These are phyloP conservation scores for Actenoides lindsayi DNA, from an alignment of 2,113 vertebrate genomes.

Conservation along the genomic window DNA sequence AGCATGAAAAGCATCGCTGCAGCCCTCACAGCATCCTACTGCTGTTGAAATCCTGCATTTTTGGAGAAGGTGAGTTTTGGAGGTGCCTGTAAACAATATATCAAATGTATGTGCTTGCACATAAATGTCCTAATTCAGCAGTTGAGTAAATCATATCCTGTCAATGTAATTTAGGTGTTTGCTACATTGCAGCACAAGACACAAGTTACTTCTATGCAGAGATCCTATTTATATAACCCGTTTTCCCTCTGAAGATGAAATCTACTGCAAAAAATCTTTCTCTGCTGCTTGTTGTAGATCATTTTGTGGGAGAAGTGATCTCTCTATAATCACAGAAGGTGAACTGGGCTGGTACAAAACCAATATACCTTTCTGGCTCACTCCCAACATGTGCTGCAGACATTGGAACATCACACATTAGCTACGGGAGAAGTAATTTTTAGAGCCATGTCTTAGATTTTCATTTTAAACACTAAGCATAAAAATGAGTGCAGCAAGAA, in stretches of 20 bases:
- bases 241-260: neutral
- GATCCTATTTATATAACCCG: neutral
- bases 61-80: slow-evolving; percentile 6
- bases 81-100: neutral
- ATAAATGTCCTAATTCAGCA: neutral
- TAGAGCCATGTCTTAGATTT: neutral
- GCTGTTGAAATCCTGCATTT: neutral
- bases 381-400: neutral
- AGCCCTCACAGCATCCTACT: neutral
- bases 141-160: neutral
- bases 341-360: neutral
- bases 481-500: neutral
- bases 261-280: neutral
- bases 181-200: neutral
- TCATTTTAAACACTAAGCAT: neutral
- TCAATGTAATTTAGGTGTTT: neutral
- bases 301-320: neutral
- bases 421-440: neutral
- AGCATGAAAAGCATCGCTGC: neutral
- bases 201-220: neutral
- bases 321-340: neutral
- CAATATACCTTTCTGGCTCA: neutral
- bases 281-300: neutral
- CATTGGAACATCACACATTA: neutral
- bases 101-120: neutral